Evolutionary conservation across 2,797 vertebrate species (phyloP), one percentile per base, ranked within the genome.

Genomic region (Acrocephalus scirpaceus): DNA sequence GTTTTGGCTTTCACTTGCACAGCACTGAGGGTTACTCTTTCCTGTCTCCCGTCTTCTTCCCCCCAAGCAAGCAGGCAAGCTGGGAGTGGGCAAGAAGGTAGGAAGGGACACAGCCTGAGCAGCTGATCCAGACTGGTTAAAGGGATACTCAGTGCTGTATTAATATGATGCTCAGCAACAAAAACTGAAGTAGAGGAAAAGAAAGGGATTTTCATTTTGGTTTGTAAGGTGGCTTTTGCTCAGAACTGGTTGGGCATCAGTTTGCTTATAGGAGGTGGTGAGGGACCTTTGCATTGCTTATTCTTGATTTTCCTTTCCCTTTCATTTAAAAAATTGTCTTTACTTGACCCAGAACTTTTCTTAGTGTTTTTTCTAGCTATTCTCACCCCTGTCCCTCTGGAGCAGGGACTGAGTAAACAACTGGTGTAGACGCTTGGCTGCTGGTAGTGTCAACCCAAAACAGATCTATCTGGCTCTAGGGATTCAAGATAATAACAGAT

Each of bases 371-470:
- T 65, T 38, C 13, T 61, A 84, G 26, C 7, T 74, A 0, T 70
- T 80, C 2, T 50, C 2, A 1, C 7, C 11, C 8, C 15, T 45
- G 1, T 50, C 11, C 10, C 21, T 2, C 29, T 84, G 34, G 11
- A 77, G 6, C 2, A 2, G 29, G 8, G 51, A 26, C 6, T 25
- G 34, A 61, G 5, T 29, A 22, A 50, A 8, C 5, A 30, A 30
- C 19, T 36, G 53, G 14, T 42, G 30, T 73, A 26, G 5, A n/a
- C 9, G 5, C 32, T 77, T 50, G 14, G 4, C 34, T 87, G 23
- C 16, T 61, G 15, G 8, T 66, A 42, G 11, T 11, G 57, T 50
- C 65, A 70, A 70, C 7, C 2, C 20, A 42, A 29, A 40, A 30
- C 15, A 67, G 16, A 27, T 84, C 29, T 34, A 8, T 86, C 61